These are phyloP conservation scores for Cynoglossus semilaevis DNA, from an alignment of 2,113 vertebrate genomes.

Conservation along the genomic window DNA sequence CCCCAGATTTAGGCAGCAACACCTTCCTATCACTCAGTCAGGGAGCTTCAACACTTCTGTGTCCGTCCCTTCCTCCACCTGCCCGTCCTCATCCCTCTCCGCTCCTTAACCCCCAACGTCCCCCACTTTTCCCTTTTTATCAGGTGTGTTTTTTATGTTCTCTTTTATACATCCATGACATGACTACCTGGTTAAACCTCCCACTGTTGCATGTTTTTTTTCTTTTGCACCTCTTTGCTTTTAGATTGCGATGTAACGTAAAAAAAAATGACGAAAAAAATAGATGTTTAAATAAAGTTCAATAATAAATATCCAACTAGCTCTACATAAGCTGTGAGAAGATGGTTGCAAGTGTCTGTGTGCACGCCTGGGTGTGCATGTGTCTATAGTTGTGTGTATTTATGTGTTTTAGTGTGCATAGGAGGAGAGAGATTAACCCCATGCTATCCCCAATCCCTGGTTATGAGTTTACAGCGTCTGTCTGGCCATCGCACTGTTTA, in stretches of 20 bases:
- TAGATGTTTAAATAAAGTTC: no score
- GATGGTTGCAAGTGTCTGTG: conserved; percentile 35
- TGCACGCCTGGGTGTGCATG: conserved; percentile 28
- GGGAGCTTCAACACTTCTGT: conserved; percentile 68
- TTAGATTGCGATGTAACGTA: no score
- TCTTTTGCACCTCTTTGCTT: background rate
- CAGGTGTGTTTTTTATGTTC: conserved; percentile 17
- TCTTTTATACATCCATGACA: conserved; percentile 10
- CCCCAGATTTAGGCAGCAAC: conserved; percentile 77
- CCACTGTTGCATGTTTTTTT: background rate
- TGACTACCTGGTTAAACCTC: conserved; percentile 7
- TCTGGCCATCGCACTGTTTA: conserved; percentile 87
- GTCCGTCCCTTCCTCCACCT: conserved; percentile 44
- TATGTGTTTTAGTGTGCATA: conserved; percentile 75
- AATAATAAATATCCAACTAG: no score
- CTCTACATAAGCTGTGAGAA: conserved; percentile 24
- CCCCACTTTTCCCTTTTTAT: conserved; percentile 14
- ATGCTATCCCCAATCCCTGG: conserved; percentile 87
- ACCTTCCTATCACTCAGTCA: conserved; percentile 76
- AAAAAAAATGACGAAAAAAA: no score
- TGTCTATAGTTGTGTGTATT: conserved; percentile 34
- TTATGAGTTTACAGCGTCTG: conserved; percentile 93
- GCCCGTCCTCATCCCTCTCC: conserved; percentile 3
- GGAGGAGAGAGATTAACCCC: conserved; percentile 87
- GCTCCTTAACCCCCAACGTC: conserved; percentile 7